These are phyloP conservation scores for Palythoa caribaeorum DNA, from an alignment of 92 coral and sea anemone species.

Conservation along the genomic window DNA sequence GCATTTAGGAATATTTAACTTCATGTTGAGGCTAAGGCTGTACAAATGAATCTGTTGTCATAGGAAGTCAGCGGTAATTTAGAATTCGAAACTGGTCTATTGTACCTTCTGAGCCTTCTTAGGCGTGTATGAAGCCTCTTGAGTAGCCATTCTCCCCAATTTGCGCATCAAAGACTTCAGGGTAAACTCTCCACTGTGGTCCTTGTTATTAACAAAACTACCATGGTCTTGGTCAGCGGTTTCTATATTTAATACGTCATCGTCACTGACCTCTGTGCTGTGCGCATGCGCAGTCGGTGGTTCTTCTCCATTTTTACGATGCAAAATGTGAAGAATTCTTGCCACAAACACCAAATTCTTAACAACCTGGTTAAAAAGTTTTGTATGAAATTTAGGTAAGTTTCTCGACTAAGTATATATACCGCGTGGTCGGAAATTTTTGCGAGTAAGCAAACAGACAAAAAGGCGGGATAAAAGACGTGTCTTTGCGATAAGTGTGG, in stretches of 20 bases:
- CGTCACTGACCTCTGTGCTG: background rate
- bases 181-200: slow-evolving; percentile 48
- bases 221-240: slow-evolving; percentile 26
- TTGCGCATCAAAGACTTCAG: slow-evolving; percentile 62
- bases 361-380: slow-evolving; percentile 69
- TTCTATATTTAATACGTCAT: background rate
- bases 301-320: background rate
- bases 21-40: too few relatives aligned
- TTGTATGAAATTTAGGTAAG: background rate
- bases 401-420: too few relatives aligned
- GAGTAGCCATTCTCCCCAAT: slow-evolving; percentile 82
- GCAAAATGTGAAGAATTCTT: slow-evolving; percentile 63
- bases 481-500: too few relatives aligned
- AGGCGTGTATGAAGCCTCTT: slow-evolving; percentile 91
- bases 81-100: too few relatives aligned
- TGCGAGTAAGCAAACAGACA: too few relatives aligned
- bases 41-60: too few relatives aligned
- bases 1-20: too few relatives aligned
- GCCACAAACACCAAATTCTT: slow-evolving; percentile 91
- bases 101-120: slow-evolving; percentile 86
- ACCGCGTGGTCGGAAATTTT: too few relatives aligned
- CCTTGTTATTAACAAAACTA: slow-evolving; percentile 2
- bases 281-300: slow-evolving; percentile 1
- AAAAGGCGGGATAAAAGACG: too few relatives aligned
- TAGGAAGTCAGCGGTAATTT: too few relatives aligned